Evolutionary conservation across 2,113 vertebrate genomes (phyloP).

Genomic region (Rhea pennata): DNA sequence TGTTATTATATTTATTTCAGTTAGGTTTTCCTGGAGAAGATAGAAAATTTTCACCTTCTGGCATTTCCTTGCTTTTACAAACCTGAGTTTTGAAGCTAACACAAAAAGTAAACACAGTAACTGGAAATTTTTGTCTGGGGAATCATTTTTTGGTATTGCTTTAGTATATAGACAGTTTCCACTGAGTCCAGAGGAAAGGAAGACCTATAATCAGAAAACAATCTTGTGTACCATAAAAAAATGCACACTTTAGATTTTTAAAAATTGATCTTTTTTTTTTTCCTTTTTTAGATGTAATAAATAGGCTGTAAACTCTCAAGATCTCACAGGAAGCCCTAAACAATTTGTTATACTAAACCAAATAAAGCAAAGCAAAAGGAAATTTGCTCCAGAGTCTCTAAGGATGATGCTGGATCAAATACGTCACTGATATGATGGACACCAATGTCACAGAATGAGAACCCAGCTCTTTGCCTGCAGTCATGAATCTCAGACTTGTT

Average conservation of each 20-base stretch:
- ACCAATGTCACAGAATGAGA: not conserved
- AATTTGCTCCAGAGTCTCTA: not conserved
- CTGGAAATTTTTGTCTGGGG: not conserved
- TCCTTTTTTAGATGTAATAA: not conserved
- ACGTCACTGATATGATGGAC: not conserved
- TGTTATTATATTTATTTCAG: not conserved
- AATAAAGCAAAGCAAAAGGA: not conserved
- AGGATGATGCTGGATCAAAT: not conserved
- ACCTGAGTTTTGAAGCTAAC: not conserved
- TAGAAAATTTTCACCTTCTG: not conserved
- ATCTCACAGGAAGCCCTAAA: not conserved
- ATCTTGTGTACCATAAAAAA: not conserved
- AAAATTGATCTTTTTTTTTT: not conserved
- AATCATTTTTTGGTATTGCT: not conserved
- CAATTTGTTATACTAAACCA: not conserved
- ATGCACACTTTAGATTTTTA: not conserved
- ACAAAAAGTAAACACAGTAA: not conserved
- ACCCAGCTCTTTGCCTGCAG: not conserved
- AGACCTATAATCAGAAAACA: not conserved
- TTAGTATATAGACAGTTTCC: not conserved
- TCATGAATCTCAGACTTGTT: not conserved
- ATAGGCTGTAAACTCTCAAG: not conserved
- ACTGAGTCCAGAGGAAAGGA: not conserved
- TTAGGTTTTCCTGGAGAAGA: not conserved
- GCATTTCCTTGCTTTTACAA: not conserved